Percentiles rank a stretch among this genome's conserved stretches.
These are phyloP conservation scores for Scortum barcoo DNA, from an alignment of 2,113 vertebrate genomes.

Conservation along the genomic window DNA sequence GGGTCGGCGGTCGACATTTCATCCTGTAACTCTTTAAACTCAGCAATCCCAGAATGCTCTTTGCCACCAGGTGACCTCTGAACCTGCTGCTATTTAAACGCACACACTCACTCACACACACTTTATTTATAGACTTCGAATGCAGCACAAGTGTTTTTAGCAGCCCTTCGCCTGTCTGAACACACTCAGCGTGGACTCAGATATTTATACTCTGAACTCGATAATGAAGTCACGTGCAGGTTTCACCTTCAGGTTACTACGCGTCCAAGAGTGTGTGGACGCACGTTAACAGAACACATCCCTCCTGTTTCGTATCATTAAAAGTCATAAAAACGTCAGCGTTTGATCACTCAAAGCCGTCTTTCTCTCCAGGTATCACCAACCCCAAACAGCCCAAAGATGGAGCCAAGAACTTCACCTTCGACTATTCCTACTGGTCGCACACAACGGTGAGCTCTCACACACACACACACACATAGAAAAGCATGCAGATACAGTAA, in stretches of 20 bases:
- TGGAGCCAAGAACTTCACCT: constrained; percentile 90
- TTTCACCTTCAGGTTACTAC: too few species aligned
- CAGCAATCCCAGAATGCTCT: constrained; percentile 37
- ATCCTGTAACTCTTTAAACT: background rate
- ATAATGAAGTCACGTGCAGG: background rate
- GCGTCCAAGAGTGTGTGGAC: background rate
- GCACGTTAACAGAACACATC: too few species aligned
- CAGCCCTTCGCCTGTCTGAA: constrained; percentile 6
- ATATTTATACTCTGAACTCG: background rate
- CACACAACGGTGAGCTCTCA: constrained; percentile 87
- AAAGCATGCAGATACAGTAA: background rate
- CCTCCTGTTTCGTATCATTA: too few species aligned
- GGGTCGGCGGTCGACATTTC: background rate
- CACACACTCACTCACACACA: background rate
- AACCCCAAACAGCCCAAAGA: constrained; percentile 92
- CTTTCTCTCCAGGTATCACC: constrained; percentile 84
- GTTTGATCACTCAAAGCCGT: background rate
- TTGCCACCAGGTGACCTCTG: constrained; percentile 45
- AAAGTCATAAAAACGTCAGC: background rate
- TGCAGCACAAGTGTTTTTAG: constrained; percentile 23
- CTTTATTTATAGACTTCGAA: constrained; percentile 38
- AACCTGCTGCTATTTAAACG: constrained; percentile 34
- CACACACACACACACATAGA: background rate
- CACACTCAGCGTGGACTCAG: background rate
- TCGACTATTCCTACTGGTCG: constrained; percentile 94